Conservation (phyloP, 2,888 invertebrate species). For the Heliothis peltigera region DNA sequence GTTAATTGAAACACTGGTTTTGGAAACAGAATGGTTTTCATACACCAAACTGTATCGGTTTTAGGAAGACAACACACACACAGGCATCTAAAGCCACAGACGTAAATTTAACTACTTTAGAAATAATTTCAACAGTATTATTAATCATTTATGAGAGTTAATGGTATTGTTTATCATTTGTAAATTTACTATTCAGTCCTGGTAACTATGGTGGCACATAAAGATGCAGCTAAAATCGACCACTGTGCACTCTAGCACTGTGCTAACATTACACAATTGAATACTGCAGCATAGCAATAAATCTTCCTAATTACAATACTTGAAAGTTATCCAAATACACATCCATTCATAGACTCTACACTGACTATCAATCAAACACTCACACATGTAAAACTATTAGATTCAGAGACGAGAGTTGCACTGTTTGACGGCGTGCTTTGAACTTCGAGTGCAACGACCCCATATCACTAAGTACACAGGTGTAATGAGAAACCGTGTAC, state of each 20-base stretch:
- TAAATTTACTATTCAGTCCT: no score
- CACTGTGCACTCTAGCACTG: no score
- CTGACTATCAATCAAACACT: conserved; percentile 27
- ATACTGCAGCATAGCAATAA: conserved; percentile 2
- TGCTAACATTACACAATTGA: conserved; percentile 8
- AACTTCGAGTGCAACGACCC: conserved; percentile 43
- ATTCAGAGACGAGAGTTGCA: conserved; percentile 24
- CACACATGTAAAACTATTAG: conserved; percentile 25
- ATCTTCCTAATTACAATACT: conserved; percentile 15
- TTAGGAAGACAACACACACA: neutral
- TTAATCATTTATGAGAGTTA: no score
- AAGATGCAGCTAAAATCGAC: no score
- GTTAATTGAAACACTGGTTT: conserved; percentile 36
- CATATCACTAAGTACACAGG: conserved; percentile 54
- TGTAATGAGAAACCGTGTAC: conserved; percentile 47
- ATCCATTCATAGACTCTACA: conserved; percentile 8
- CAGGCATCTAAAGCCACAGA: neutral
- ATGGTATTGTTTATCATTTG: no score
- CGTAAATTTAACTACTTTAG: no score
- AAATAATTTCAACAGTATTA: no score
- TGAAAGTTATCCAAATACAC: conserved; percentile 7
- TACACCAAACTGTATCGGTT: conserved; percentile 1
- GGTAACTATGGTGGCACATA: no score
- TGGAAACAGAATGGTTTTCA: conserved; percentile 37
- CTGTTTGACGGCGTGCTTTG: conserved; percentile 29